Evolutionary conservation across 2,797 vertebrate genomes (phyloP).

Genomic region (Molossus molossus): DNA sequence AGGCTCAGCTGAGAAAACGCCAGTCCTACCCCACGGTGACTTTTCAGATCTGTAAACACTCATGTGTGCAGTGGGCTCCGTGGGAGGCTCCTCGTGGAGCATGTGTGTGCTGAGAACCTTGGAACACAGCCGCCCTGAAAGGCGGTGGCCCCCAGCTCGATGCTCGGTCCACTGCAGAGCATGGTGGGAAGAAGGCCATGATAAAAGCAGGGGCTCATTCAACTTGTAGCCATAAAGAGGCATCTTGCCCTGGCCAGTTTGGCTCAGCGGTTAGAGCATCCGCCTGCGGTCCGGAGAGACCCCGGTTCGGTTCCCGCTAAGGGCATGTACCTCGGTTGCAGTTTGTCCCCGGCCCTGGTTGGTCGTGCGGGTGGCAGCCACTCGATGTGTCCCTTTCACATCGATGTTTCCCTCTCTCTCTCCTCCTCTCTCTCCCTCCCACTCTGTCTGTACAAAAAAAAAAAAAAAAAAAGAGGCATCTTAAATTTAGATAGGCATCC

Average conservation of each 20-base stretch:
- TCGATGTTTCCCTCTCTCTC: too few species aligned
- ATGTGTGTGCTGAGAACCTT: neutral
- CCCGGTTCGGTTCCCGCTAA: too few species aligned
- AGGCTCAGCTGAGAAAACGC: neutral
- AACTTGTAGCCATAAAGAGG: neutral
- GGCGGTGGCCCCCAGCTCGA: neutral
- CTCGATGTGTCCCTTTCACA: too few species aligned
- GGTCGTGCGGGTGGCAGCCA: too few species aligned
- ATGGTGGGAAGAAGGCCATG: neutral
- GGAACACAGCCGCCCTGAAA: neutral
- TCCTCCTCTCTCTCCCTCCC: too few species aligned
- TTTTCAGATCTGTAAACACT: conserved; percentile 13
- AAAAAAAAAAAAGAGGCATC: neutral
- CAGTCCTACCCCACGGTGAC: neutral
- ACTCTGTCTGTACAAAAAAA: too few species aligned
- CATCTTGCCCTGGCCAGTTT: too few species aligned
- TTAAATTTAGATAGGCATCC: neutral
- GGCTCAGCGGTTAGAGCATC: too few species aligned
- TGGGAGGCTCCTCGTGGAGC: neutral
- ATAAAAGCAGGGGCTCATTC: neutral
- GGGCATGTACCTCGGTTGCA: too few species aligned
- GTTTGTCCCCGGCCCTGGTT: too few species aligned
- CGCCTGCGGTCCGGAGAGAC: too few species aligned
- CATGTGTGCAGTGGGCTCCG: neutral
- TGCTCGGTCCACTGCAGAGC: neutral